Conservation (phyloP, 1,140 invertebrate species). For the Magallana gigas region DNA sequence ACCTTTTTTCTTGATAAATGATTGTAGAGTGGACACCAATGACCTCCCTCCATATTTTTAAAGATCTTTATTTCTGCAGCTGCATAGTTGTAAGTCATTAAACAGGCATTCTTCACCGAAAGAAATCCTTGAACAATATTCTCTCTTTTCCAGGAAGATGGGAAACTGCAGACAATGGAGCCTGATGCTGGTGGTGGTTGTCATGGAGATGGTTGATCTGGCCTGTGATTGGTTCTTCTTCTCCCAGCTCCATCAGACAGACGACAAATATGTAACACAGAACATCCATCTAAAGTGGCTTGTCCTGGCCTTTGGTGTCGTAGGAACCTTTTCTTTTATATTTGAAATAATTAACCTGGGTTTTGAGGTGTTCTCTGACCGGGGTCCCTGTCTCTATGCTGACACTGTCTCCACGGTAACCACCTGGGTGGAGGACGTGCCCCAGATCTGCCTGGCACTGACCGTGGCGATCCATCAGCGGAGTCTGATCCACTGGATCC, state of each 20-base stretch:
- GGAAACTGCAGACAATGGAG: not conserved
- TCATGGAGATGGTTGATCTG: not conserved
- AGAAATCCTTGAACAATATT: too few relatives aligned
- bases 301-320: not conserved
- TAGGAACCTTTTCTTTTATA: not conserved
- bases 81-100: too few relatives aligned
- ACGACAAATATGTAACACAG: not conserved
- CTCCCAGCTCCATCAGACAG: not conserved
- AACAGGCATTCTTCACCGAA: too few relatives aligned
- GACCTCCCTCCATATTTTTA: too few relatives aligned
- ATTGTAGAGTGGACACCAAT: too few relatives aligned
- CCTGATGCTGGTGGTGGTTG: not conserved
- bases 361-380: not conserved
- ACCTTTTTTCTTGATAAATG: too few relatives aligned
- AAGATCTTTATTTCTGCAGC: too few relatives aligned
- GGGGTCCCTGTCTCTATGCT: not conserved
- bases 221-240: not conserved
- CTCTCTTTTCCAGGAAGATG: not conserved
- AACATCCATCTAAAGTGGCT: not conserved
- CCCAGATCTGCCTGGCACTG: constrained; percentile 12
- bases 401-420: constrained; percentile 12
- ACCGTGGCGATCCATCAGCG: not conserved
- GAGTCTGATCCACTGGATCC: not conserved
- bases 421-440: constrained; percentile 22
- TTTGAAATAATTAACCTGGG: constrained; percentile 32